Conservation (phyloP, 1,140 invertebrate genomes). For the Piezodorus guildinii region DNA sequence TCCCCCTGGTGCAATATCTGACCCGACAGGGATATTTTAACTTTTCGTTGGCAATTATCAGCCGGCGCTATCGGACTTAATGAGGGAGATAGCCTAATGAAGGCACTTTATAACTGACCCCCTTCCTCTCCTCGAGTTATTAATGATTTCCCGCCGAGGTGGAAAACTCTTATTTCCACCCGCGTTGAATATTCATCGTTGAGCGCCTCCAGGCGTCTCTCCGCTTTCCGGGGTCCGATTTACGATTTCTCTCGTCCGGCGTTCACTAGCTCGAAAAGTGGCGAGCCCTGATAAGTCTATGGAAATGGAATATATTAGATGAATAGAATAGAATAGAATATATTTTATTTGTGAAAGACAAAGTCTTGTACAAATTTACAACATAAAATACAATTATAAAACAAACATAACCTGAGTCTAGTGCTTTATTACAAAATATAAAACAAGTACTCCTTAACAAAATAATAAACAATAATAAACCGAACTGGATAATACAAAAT, state of each 20-base stretch:
- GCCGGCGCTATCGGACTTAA: neutral
- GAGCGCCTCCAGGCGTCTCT: neutral
- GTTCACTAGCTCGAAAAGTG: neutral
- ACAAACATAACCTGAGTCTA: too few relatives aligned
- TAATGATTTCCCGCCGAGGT: neutral
- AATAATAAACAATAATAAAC: too few relatives aligned
- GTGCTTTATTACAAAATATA: too few relatives aligned
- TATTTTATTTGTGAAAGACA: too few relatives aligned
- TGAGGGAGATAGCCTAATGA: constrained; percentile 1
- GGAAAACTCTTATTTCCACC: constrained; percentile 3
- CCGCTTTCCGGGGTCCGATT: neutral
- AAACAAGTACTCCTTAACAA: too few relatives aligned
- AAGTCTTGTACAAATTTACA: too few relatives aligned
- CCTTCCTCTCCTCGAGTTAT: neutral
- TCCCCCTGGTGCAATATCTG: too few relatives aligned
- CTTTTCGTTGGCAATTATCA: neutral
- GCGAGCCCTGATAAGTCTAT: neutral
- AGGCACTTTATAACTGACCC: neutral
- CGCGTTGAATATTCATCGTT: constrained; percentile 1
- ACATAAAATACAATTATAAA: too few relatives aligned
- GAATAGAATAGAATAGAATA: too few relatives aligned
- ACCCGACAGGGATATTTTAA: neutral
- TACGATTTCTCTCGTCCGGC: neutral
- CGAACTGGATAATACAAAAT: too few relatives aligned
- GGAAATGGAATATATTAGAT: too few relatives aligned